Evolutionary conservation across 2,888 invertebrate species (phyloP), one percentile per base, ranked within the genome.

Genomic region (Conistra vaccinii): DNA sequence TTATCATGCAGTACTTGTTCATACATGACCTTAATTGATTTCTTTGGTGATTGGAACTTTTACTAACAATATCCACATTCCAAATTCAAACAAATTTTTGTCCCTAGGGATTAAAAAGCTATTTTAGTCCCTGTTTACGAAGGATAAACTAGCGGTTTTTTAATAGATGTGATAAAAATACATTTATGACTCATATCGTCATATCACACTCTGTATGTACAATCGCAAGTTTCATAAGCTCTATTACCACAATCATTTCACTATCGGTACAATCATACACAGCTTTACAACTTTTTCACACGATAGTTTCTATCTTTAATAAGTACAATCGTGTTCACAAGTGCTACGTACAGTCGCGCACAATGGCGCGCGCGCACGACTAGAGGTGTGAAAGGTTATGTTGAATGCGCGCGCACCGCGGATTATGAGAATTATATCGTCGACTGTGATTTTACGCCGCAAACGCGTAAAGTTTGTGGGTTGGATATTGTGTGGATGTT

Each of bases 301-400:
- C 86, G 79, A 86, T 85, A 76, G 78, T 80, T 76, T 75, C 71
- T 63, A 80, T 72, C 69, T 78, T 76, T 87, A 87, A 84, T 81
- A 82, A 81, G 87, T 89, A 89, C 87, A 88, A 76, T 90, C 88
- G 86, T 84, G 87, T 83, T 75, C 85, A 82, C 85, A 85, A 83
- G 81, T 86, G 85, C 82, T 85, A 83, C 72, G 86, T 85, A 88
- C 83, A 83, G 78, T 87, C 84, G 83, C 78, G 79, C 77, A 89
- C 89, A 89, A 87, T 83, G 79, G 82, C 83, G 84, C 80, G 73
- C 73, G 87, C 82, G 82, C 85, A 84, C 84, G 86, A 86, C 79
- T 85, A 76, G 88, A 94, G 94, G 96, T 96, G 96, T 95, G 95
- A 96, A 95, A 96, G 96, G 96, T 96, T 95, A 96, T 90, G 92